These are phyloP conservation scores for Intellagama lesueurii DNA, from an alignment of 2,797 vertebrate species.

Conservation along the genomic window DNA sequence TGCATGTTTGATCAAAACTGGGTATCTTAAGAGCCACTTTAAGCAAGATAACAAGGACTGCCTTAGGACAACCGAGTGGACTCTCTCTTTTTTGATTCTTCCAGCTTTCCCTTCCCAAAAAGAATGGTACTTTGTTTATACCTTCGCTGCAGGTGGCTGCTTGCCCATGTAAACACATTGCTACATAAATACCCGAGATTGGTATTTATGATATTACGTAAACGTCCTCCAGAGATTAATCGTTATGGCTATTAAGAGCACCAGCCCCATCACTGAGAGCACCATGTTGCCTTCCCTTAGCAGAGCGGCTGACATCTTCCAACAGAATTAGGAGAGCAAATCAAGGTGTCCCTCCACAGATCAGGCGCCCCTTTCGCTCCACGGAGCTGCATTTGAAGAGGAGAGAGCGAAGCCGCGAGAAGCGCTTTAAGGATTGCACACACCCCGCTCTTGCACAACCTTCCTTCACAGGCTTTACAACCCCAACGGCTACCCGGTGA, in stretches of 20 bases:
- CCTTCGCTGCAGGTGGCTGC: conserved; percentile 79
- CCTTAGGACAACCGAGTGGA: conserved; percentile 81
- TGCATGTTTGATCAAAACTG: conserved; percentile 73
- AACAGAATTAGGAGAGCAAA: neutral
- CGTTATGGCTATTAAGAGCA: conserved; percentile 70
- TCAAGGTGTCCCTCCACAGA: neutral
- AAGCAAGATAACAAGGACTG: conserved; percentile 79
- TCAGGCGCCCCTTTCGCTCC: neutral
- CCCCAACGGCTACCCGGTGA: neutral
- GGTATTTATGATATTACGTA: conserved; percentile 81
- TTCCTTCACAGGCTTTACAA: no score
- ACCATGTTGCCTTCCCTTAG: conserved; percentile 47
- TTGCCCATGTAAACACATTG: conserved; percentile 81
- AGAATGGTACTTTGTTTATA: conserved; percentile 86
- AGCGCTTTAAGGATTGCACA: neutral
- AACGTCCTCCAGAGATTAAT: conserved; percentile 78
- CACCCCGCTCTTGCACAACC: neutral
- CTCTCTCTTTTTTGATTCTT: conserved; percentile 63
- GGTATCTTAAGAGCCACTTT: conserved; percentile 77
- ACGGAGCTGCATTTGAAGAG: no score
- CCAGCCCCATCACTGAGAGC: conserved; percentile 48
- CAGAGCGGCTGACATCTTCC: neutral
- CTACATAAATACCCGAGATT: conserved; percentile 81
- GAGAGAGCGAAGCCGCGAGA: neutral
- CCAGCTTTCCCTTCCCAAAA: conserved; percentile 48